A percentile compares a stretch with the other conserved stretches of the same genome.
Evolutionary conservation across 2,797 vertebrate species (phyloP).

Genomic region (Lateolabrax maculatus): DNA sequence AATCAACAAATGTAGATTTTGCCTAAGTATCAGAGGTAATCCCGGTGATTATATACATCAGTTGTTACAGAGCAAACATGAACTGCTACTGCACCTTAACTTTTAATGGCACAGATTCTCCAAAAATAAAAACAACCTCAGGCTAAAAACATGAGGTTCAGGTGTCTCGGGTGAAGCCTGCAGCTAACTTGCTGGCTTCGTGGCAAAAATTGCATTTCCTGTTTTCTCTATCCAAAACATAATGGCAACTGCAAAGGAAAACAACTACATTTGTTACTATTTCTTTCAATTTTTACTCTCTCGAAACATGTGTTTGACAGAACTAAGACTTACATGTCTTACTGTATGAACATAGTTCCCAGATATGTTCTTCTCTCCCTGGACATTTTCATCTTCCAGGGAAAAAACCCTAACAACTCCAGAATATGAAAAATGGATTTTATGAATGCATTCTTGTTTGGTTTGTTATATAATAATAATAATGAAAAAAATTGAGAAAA

Average conservation of each 20-base stretch:
- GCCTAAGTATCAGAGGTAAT: neutral
- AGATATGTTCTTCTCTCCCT: neutral
- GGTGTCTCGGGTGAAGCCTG: conserved; percentile 32
- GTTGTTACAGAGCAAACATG: neutral
- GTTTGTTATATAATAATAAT: neutral
- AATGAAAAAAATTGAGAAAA: too few relatives aligned
- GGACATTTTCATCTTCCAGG: neutral
- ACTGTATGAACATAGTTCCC: neutral
- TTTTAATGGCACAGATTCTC: neutral
- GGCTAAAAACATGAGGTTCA: conserved; percentile 31
- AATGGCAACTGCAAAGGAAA: neutral
- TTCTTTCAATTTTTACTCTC: neutral
- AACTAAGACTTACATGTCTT: neutral
- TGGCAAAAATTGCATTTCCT: conserved; percentile 28
- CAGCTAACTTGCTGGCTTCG: conserved; percentile 8
- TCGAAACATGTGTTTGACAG: neutral
- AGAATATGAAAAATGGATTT: too few relatives aligned
- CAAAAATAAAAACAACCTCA: conserved; percentile 24
- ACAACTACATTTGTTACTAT: neutral
- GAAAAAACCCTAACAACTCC: neutral
- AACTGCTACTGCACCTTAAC: conserved; percentile 4
- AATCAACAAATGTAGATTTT: neutral
- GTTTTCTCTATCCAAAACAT: conserved; percentile 17
- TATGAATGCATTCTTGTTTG: neutral
- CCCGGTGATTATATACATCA: neutral